These are phyloP conservation scores for Tokudaia muenninki DNA, from an alignment of 2,797 vertebrate species.

Conservation along the genomic window DNA sequence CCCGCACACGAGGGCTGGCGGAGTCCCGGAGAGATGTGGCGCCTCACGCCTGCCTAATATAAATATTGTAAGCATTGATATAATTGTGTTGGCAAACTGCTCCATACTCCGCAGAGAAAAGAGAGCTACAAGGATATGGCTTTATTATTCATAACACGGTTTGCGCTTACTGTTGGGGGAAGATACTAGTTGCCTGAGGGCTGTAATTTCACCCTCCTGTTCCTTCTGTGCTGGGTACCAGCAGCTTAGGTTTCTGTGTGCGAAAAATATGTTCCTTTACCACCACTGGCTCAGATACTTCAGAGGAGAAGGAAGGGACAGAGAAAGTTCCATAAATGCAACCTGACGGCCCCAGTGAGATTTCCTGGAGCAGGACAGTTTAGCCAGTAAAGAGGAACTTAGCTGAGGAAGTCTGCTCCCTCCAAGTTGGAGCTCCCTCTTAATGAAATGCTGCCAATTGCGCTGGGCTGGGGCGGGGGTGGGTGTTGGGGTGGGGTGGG, in stretches of 20 bases:
- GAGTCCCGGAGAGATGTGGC: not conserved
- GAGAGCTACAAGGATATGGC: conserved; percentile 11
- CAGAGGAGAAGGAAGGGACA: not conserved
- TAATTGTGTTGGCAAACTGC: conserved; percentile 44
- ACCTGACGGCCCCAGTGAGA: not conserved
- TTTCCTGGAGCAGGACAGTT: not conserved
- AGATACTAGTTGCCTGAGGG: conserved; percentile 36
- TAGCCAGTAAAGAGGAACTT: not conserved
- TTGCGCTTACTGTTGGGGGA: conserved; percentile 23
- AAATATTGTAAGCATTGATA: conserved; percentile 25
- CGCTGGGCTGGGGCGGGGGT: fast-evolving
- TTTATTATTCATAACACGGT: conserved; percentile 68
- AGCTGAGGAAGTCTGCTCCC: not conserved
- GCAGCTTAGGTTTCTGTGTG: conserved; percentile 33
- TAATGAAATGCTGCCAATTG: not conserved
- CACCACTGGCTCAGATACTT: not conserved
- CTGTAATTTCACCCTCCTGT: conserved; percentile 33
- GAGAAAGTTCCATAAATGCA: not conserved
- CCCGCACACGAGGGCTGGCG: fast-evolving
- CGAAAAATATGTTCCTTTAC: conserved; percentile 54
- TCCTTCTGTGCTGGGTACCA: not conserved
- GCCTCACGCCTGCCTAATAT: not conserved
- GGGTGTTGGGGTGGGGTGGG: not conserved
- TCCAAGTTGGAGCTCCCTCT: not conserved
- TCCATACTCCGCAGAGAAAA: conserved; percentile 5